Base-by-base conservation (phyloP, 2,113 vertebrate genomes). In the Butorides virescens region DNA sequence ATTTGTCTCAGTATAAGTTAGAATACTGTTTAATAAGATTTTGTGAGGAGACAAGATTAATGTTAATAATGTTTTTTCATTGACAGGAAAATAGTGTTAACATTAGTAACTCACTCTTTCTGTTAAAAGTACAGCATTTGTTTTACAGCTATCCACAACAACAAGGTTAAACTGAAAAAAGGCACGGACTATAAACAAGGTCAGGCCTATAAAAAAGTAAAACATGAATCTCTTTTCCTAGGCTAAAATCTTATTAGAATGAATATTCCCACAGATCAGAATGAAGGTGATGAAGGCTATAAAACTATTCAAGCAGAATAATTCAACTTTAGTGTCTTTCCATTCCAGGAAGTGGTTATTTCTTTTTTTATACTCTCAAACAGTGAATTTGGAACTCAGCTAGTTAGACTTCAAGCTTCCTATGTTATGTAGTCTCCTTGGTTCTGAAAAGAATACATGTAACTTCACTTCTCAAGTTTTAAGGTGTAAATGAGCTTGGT, bases 261-360 rank as follows among this genome's bases (percentile, higher is more conserved):
- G 71, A 95, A 91, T 95, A 95, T 83, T 96, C 67, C 75, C 85
- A 55, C 37, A 83, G 84, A 93, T 96, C 61, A 95, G 53, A 94
- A 86, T 52, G 86, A 75, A 91, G 44, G 86, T 94, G 94, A 90
- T 87, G 91, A 67, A 91, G 47, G 52, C 77, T 87, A 80, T 90
- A 91, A 95, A 97, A 55, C 49, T 92, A 80, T 96, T 96, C 86
- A 91, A 86, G 90, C 53, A 93, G 61, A 94, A 87, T 95, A 97
- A 93, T 95, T 95, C 88, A 92, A 80, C 78, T 91, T 86, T 30
- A 93, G 52, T 68, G 53, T 92, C 68, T 75, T 39, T 74, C 15
- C 32, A 23, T 88, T 89, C 27, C 53, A 87, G 65, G 42, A 93
- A 90, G 85, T 79, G 79, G 30, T 25, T 88, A 61, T 68, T 95